phyloP scores from a whole-genome alignment of 1,140 invertebrate species.

The Papilio aristodemus region DNA sequence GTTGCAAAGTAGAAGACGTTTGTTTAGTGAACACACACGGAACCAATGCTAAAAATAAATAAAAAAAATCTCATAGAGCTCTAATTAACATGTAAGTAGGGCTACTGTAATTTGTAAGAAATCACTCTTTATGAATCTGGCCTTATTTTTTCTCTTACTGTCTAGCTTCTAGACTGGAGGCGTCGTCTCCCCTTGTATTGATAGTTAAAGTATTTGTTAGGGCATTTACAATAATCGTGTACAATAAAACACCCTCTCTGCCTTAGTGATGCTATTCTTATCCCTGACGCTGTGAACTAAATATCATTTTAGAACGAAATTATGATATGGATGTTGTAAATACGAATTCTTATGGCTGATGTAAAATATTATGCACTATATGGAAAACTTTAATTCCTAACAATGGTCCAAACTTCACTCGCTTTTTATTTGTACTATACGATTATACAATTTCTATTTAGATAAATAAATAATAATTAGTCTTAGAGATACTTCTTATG shows the following conservation, averaged over 20 bases:
- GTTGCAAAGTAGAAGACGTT: conserved; percentile 56
- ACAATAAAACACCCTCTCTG: conserved; percentile 76
- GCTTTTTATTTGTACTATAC: conserved; percentile 79
- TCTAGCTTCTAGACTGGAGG: conserved; percentile 55
- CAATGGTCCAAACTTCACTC: conserved; percentile 79
- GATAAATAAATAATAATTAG: conserved; percentile 76
- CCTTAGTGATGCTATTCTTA: conserved; percentile 77
- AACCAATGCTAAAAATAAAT: conserved; percentile 70
- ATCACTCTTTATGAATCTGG: conserved; percentile 57
- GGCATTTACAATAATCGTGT: conserved; percentile 66
- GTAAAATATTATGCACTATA: conserved; percentile 73
- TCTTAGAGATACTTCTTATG: conserved; percentile 69
- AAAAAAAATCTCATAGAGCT: conserved; percentile 58
- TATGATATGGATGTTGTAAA: conserved; percentile 73
- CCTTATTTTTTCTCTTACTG: conserved; percentile 60
- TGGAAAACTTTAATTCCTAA: conserved; percentile 78
- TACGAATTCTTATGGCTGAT: conserved; percentile 72
- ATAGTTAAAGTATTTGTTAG: conserved; percentile 58
- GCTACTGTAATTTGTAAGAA: conserved; percentile 44
- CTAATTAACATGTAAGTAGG: conserved; percentile 60
- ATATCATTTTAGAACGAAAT: conserved; percentile 64
- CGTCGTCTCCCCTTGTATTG: conserved; percentile 39
- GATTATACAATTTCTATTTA: conserved; percentile 78
- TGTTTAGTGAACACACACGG: conserved; percentile 55
- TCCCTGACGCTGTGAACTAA: conserved; percentile 64